Evolutionary conservation across 1,140 invertebrate genomes (phyloP).

Genomic region (Bombus terrestris): DNA sequence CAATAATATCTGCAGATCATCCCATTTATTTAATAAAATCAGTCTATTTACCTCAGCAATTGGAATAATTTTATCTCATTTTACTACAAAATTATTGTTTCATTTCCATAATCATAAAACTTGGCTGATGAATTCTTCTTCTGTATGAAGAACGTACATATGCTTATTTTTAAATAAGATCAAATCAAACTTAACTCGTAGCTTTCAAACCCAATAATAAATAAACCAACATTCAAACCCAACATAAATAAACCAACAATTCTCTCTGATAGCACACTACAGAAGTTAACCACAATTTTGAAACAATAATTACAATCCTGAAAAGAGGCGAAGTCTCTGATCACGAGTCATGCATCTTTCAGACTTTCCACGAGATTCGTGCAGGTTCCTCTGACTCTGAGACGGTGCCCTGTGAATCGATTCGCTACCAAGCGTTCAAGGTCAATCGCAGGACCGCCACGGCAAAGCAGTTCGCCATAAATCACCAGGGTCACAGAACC

Average conservation of each 20-base stretch:
- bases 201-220: neutral
- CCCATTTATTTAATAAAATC: neutral
- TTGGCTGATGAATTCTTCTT: no score
- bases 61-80: no score
- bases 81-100: neutral
- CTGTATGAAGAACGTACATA: no score
- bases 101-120: neutral
- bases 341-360: neutral
- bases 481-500: conserved; percentile 19
- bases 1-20: no score
- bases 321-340: neutral
- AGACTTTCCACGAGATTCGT: neutral
- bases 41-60: neutral
- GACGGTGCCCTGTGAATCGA: conserved; percentile 13
- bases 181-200: no score
- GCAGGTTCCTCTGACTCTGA: neutral
- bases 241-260: neutral
- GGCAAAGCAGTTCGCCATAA: conserved; percentile 39
- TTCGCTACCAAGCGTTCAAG: conserved; percentile 28
- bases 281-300: no score
- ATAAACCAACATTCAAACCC: neutral
- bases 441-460: conserved; percentile 24
- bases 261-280: neutral
- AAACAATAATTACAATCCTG: no score
- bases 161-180: no score